Conservation (phyloP, 2,113 vertebrate species). For the Toxostoma redivivum region DNA sequence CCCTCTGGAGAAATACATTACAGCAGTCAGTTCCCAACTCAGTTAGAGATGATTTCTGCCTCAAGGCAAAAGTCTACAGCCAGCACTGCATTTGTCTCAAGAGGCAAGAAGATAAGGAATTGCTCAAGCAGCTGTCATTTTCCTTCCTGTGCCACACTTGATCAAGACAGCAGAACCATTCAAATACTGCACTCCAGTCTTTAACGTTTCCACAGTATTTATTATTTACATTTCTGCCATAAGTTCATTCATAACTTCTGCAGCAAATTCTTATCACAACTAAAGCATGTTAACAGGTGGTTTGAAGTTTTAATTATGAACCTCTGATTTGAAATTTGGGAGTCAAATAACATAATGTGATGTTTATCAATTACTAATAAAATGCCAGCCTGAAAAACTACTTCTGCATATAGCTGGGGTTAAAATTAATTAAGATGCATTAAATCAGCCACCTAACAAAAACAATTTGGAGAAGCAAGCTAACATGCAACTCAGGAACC, state of each 20-base stretch:
- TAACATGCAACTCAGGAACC: neutral
- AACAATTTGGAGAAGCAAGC: neutral
- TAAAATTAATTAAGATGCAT: neutral
- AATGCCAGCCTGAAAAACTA: neutral
- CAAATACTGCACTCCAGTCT: neutral
- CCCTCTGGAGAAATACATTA: slow-evolving; percentile 24
- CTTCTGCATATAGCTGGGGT: neutral
- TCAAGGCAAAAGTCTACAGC: slow-evolving; percentile 5
- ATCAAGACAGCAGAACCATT: neutral
- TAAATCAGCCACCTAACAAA: neutral
- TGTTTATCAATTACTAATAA: neutral
- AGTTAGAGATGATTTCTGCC: slow-evolving; percentile 16
- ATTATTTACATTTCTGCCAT: neutral
- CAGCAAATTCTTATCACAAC: neutral
- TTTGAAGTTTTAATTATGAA: neutral
- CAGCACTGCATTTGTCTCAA: neutral
- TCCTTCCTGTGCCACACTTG: neutral
- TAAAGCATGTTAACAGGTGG: neutral
- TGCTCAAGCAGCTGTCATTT: slow-evolving; percentile 5
- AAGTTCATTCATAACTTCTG: neutral
- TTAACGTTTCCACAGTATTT: neutral
- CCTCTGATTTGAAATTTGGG: neutral
- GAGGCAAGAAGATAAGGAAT: neutral
- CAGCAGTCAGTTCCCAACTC: neutral
- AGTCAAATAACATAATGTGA: neutral